These are phyloP conservation scores for Diprion similis DNA, from an alignment of 1,140 invertebrate genomes.

Conservation along the genomic window DNA sequence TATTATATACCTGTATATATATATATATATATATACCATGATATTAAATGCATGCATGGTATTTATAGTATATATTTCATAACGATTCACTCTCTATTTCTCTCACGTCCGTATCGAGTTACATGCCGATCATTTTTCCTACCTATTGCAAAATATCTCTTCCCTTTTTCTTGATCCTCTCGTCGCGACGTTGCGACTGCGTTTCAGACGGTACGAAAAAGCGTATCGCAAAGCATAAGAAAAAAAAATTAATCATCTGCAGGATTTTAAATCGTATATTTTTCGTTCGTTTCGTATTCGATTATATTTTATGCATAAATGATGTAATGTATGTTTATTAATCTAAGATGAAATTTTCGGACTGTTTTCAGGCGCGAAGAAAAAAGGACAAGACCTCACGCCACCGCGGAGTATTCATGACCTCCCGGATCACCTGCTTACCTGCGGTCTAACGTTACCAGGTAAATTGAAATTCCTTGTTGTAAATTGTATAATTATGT, in stretches of 20 bases:
- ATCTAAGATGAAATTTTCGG: background rate
- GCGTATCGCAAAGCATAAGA: too few relatives aligned
- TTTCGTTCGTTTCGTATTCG: background rate
- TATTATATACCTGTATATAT: too few relatives aligned
- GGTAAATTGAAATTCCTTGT: conserved; percentile 41
- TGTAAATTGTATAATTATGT: background rate
- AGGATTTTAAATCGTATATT: background rate
- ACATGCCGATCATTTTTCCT: background rate
- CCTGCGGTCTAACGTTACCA: conserved; percentile 55
- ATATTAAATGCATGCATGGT: too few relatives aligned
- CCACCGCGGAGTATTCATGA: conserved; percentile 55
- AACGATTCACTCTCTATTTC: background rate
- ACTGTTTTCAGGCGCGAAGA: conserved; percentile 52
- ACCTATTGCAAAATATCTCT: too few relatives aligned
- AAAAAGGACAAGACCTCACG: conserved; percentile 51
- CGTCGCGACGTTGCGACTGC: too few relatives aligned
- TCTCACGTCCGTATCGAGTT: background rate
- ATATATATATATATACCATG: too few relatives aligned
- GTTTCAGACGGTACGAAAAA: too few relatives aligned
- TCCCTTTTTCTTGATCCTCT: too few relatives aligned
- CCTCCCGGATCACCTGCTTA: conserved; percentile 52
- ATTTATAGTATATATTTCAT: background rate
- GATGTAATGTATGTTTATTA: background rate
- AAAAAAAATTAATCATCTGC: too few relatives aligned
- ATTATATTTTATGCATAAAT: background rate